Conservation (phyloP, 2,888 invertebrate genomes). For the Campopleginae sp. region DNA sequence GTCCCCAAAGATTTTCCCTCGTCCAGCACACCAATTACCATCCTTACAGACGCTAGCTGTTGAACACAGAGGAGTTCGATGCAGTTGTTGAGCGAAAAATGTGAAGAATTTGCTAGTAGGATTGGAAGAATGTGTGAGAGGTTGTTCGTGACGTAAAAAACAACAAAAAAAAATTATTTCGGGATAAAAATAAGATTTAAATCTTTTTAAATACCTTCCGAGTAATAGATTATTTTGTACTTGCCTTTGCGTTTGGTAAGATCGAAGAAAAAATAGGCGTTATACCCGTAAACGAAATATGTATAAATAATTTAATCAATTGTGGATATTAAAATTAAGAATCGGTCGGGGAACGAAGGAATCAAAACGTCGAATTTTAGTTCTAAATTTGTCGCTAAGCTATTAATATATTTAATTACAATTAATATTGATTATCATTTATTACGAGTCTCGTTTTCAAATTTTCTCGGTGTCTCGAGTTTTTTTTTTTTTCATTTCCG, state of each 20-base stretch:
- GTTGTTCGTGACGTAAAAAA: conserved; percentile 31
- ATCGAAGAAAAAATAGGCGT: conserved; percentile 17
- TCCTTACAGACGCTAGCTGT: conserved; percentile 84
- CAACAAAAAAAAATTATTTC: conserved; percentile 42
- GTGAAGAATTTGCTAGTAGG: conserved; percentile 7
- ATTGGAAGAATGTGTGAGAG: conserved; percentile 37
- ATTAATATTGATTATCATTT: not conserved
- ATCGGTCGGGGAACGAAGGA: conserved; percentile 32
- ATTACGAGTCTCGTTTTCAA: not conserved
- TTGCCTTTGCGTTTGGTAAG: conserved; percentile 47
- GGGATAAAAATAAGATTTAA: conserved; percentile 48
- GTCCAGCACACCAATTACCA: conserved; percentile 85
- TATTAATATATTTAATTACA: conserved; percentile 19
- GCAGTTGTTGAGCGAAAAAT: conserved; percentile 59
- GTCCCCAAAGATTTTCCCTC: conserved; percentile 85
- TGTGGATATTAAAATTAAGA: conserved; percentile 57
- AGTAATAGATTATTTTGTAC: conserved; percentile 51
- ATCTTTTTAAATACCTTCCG: conserved; percentile 43
- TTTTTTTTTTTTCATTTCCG: not conserved
- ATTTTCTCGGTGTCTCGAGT: not conserved
- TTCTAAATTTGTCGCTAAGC: conserved; percentile 22
- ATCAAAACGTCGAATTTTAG: conserved; percentile 26
- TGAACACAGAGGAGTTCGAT: conserved; percentile 64
- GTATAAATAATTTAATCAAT: conserved; percentile 24
- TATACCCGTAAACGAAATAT: conserved; percentile 39